Conservation (phyloP, 2,113 vertebrate genomes). For the Tringa solitaria region DNA sequence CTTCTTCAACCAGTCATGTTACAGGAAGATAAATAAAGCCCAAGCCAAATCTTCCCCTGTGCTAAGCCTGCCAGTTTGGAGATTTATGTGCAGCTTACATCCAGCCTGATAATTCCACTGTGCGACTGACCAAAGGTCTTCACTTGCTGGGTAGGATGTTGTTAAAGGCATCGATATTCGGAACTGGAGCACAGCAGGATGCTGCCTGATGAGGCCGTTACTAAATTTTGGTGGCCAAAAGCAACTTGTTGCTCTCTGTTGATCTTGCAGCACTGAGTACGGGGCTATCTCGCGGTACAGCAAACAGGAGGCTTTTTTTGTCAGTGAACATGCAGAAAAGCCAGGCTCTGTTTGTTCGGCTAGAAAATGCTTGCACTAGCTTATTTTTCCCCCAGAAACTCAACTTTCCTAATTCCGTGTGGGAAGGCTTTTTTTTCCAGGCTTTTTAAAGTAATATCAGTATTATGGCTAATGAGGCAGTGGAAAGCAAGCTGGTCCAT, state of each 20-base stretch:
- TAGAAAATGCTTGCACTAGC: slow-evolving; percentile 69
- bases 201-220: neutral
- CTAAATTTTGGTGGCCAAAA: slow-evolving; percentile 35
- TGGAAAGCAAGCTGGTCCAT: slow-evolving; percentile 78
- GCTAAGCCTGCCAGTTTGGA: neutral
- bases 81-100: slow-evolving; percentile 34
- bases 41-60: slow-evolving; percentile 8
- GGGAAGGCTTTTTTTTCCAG: slow-evolving; percentile 38
- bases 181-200: slow-evolving; percentile 27
- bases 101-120: slow-evolving; percentile 18
- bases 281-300: slow-evolving; percentile 15
- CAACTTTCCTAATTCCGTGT: slow-evolving; percentile 51
- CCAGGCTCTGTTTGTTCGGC: slow-evolving; percentile 46
- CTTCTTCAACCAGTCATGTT: slow-evolving; percentile 31
- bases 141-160: slow-evolving; percentile 32
- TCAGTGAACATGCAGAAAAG: slow-evolving; percentile 40
- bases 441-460: slow-evolving; percentile 77
- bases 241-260: slow-evolving; percentile 35
- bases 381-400: slow-evolving; percentile 44
- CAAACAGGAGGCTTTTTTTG: slow-evolving; percentile 12
- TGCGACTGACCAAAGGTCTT: slow-evolving; percentile 5
- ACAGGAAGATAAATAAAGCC: slow-evolving; percentile 45
- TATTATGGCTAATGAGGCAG: slow-evolving; percentile 78
- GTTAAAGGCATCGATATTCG: neutral
- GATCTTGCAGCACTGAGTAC: neutral